Base-by-base conservation (phyloP, 2,113 vertebrate species). In the Rhinoderma darwinii region DNA sequence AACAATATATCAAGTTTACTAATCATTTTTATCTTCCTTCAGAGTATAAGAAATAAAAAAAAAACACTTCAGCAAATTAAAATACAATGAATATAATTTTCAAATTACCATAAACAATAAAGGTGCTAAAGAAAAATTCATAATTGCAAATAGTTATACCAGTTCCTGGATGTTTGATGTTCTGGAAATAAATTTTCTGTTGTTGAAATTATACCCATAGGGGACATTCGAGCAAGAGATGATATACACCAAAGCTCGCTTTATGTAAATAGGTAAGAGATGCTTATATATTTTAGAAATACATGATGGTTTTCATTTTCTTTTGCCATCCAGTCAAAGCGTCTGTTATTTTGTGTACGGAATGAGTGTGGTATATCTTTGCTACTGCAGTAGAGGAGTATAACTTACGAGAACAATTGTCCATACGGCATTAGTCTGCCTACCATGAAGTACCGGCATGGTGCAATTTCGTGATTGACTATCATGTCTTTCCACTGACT, bases 51-150 rank as follows among this genome's bases (percentile, higher is more conserved):
- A 81, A 27, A 43, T 37, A 81, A 0, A 27, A 44, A 75, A 84
- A 43, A 50, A 43, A 72, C 72, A 84, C 83, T 84, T 76, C n/a
- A 75, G 43, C 70, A 84, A 72, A 84, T 84, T 75, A 84, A 84
- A n/a, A 30, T 25, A 12, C 83, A 59, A 75, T 61, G 70, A 43
- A 54, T 59, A 43, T 75, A 30, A 39, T 73, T 32, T 15, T 17
- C 35, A 12, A 22, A 75, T 84, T 75, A 56, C 74, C 83, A 84
- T 75, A 59, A 84, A 83, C 18, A 70, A 30, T 50, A 83, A 70
- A 83, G n/a, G 63, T 35, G 54, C 35, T 59, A n/a, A 30, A 70
- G 39, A 44, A 59, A 82, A 82, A 50, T 68, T 5, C 51, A 61
- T 81, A 41, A 47, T 70, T 63, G 79, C 25, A 11, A 63, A 43